A percentile compares a stretch with the other conserved stretches of the same genome.
Evolutionary conservation across 2,113 vertebrate genomes (phyloP).

Genomic region (Glaucidium brasilianum): DNA sequence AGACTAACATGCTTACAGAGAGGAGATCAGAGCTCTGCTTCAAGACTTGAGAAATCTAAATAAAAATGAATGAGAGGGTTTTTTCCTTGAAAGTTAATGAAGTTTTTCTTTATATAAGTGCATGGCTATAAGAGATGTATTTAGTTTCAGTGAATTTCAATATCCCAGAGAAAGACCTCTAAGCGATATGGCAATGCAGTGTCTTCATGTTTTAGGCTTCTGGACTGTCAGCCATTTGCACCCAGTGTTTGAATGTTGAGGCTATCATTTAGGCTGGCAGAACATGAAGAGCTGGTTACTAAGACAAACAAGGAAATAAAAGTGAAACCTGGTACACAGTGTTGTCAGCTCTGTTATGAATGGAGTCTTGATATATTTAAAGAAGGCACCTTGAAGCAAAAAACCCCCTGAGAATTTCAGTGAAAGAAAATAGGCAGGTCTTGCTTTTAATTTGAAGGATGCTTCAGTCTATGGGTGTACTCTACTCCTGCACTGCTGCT

Average conservation of each 20-base stretch:
- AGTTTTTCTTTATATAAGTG: not conserved
- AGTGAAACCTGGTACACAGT: not conserved
- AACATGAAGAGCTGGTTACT: not conserved
- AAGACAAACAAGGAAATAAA: not conserved
- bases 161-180: not conserved
- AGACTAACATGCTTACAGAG: not conserved
- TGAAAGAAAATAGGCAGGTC: not conserved
- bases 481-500: not conserved
- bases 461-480: not conserved
- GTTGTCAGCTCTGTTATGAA: not conserved
- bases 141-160: not conserved
- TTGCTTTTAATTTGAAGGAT: not conserved
- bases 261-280: conserved; percentile 7
- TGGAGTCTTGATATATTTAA: not conserved
- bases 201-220: not conserved
- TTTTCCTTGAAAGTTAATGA: not conserved
- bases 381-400: not conserved
- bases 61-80: not conserved
- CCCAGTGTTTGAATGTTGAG: not conserved
- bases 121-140: not conserved
- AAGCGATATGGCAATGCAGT: not conserved
- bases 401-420: not conserved
- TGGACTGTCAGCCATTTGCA: not conserved
- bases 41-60: not conserved
- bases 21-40: not conserved